Conservation (phyloP, 2,113 vertebrate genomes). For the Microcebus tavaratra region DNA sequence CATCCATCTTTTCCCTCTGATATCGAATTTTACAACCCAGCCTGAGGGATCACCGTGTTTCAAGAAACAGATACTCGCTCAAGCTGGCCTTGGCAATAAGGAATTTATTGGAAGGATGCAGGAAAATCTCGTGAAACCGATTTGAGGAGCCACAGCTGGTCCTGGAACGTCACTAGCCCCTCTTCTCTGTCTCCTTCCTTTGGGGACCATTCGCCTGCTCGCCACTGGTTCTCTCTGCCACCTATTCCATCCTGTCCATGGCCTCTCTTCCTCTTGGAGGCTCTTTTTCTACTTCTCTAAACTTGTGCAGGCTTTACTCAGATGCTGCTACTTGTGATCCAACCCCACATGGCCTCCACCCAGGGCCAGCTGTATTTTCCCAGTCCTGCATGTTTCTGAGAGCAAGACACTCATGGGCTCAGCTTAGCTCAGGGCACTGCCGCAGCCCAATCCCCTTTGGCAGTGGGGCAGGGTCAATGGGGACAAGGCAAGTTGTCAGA, state of each 20-base stretch:
- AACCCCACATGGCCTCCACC: fast-evolving
- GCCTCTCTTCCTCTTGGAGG: neutral
- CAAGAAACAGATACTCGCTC: constrained; percentile 44
- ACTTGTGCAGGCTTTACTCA: neutral
- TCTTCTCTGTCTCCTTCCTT: neutral
- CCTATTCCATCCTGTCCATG: neutral
- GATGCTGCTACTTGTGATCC: neutral
- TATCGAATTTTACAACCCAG: constrained; percentile 53
- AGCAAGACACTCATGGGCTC: neutral
- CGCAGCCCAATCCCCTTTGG: neutral
- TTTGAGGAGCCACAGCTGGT: constrained; percentile 23
- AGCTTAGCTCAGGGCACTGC: neutral
- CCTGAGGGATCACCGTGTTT: constrained; percentile 45
- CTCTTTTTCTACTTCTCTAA: neutral
- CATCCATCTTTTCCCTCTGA: constrained; percentile 23
- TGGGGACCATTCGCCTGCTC: neutral
- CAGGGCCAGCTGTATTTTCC: neutral
- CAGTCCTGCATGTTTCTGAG: neutral
- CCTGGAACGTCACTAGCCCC: neutral
- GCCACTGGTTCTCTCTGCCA: neutral
- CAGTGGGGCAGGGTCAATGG: neutral
- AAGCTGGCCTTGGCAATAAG: constrained; percentile 33
- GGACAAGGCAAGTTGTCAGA: neutral
- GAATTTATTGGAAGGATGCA: constrained; percentile 57
- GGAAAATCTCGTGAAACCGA: neutral